Conservation (phyloP, 2,113 vertebrate species). For the Pogonocichla stellata region DNA sequence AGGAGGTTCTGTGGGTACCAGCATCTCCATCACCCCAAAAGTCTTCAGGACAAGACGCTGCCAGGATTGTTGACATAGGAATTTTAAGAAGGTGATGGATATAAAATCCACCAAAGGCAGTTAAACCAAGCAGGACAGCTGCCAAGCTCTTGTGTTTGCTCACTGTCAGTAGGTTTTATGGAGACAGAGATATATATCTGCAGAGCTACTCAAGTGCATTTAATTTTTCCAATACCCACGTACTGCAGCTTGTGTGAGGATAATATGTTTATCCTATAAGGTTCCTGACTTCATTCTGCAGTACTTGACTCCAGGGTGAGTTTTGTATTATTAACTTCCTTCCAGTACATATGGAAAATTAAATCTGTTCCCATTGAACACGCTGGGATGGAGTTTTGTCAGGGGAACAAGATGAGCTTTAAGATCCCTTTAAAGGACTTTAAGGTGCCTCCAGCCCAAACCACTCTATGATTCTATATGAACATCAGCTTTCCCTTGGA, state of each 20-base stretch:
- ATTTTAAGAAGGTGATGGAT: not conserved
- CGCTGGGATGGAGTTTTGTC: not conserved
- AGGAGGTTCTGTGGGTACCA: not conserved
- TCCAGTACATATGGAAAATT: not conserved
- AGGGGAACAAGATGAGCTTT: accelerated
- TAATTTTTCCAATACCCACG: not conserved
- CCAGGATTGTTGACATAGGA: not conserved
- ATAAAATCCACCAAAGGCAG: not conserved
- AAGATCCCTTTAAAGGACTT: not conserved
- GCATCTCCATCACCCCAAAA: not conserved
- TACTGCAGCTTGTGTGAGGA: not conserved
- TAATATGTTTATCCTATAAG: not conserved
- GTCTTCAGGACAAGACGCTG: not conserved
- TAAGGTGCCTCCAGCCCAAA: not conserved
- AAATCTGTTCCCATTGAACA: not conserved
- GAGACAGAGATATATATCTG: not conserved
- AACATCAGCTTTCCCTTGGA: not conserved
- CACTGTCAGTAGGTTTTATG: not conserved
- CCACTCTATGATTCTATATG: too few relatives aligned
- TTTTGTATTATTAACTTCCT: not conserved
- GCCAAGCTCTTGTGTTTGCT: not conserved
- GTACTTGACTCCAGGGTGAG: not conserved
- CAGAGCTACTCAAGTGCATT: not conserved
- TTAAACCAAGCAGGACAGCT: not conserved
- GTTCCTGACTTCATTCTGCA: not conserved